Evolutionary conservation across 2,888 invertebrate genomes (phyloP), one percentile per base, ranked within the genome.

Genomic region (Tipula lateralis): DNA sequence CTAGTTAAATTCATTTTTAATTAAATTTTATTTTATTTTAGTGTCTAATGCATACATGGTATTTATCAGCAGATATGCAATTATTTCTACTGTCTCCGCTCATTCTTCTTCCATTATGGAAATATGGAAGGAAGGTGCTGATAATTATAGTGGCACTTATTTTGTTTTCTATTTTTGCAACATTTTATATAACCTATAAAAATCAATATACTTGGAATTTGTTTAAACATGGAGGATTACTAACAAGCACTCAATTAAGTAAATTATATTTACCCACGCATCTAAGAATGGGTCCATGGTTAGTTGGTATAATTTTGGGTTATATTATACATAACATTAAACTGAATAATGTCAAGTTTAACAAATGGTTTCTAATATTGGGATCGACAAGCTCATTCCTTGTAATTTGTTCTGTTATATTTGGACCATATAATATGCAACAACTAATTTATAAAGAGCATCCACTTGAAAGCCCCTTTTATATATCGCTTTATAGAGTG

Each of bases 41-140:
- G 88, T 92, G 91, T 86, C 87, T 91, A 84, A 87, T 88, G 44
- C 91, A 91, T 86, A 88, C 90, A 0, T 92, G 92, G 91, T 91
- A 91, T 86, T 87, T 92, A 12, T 89, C 91, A 2, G 90, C 91
- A 9, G 91, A 91, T 85, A 91, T 90, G 88, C 91, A 92, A 86
- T 87, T 91, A 44, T 91, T 89, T 86, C 87, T 90, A 86, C 83
- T 91, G 50, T 90, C 91, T 1, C 91, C 91, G 2, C 84, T 91
- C 3, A 87, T 91, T 19, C 87, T 91, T 29, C 88, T 89, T 83
- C 88, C 90, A 1, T 86, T 91, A 16, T 84, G 84, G 84, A 84
- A 50, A 84, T 84, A 50, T 44, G 50, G 50, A 29, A 50, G 50
- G 19, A 29, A 16, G 5, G n/a, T 50, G 6, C 9, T 66, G 9